These are phyloP conservation scores for Pipistrellus pygmaeus DNA, from an alignment of 2,797 vertebrate species.

Conservation along the genomic window DNA sequence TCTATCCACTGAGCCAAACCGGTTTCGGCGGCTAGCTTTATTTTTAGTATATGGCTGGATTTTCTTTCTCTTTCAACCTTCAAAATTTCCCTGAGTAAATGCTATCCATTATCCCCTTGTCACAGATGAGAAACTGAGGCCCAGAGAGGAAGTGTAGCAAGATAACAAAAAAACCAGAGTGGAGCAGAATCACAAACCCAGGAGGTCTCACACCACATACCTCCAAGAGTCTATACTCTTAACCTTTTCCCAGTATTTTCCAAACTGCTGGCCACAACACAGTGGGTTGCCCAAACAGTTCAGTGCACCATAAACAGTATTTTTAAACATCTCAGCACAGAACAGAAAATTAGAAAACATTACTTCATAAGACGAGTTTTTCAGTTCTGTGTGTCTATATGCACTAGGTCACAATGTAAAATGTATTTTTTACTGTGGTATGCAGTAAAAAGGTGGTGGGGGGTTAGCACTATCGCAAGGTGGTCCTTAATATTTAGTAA, in stretches of 20 bases:
- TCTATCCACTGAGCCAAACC: no score
- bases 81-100: neutral
- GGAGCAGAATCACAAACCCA: neutral
- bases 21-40: neutral
- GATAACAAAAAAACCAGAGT: neutral
- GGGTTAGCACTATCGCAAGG: neutral
- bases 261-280: neutral
- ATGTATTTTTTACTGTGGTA: neutral
- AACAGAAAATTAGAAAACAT: neutral
- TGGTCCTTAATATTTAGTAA: neutral
- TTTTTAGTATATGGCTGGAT: neutral
- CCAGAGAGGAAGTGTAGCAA: neutral
- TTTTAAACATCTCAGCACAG: conserved; percentile 25
- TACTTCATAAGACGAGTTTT: neutral
- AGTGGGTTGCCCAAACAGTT: neutral
- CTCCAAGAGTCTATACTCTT: neutral
- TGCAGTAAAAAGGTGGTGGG: neutral
- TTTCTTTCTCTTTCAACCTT: conserved; percentile 32
- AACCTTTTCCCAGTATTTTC: neutral
- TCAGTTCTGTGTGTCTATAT: neutral
- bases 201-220: neutral
- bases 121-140: conserved; percentile 1
- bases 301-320: neutral
- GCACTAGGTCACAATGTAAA: neutral
- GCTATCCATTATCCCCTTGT: neutral